These are phyloP conservation scores for Rhynchomys soricoides DNA, from an alignment of 2,113 vertebrate species.

Conservation along the genomic window DNA sequence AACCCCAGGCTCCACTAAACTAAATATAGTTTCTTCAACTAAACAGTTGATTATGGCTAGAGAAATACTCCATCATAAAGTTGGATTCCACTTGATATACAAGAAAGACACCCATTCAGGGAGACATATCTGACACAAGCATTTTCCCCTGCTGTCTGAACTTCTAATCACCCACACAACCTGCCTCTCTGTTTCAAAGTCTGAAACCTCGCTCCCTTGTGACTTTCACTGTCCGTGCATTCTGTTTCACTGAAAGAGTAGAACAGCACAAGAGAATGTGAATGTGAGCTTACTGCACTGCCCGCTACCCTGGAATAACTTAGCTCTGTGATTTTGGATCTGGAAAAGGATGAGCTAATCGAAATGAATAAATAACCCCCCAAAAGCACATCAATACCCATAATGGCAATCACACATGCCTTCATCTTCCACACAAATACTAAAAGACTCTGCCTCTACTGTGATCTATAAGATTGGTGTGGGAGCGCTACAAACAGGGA, in stretches of 20 bases:
- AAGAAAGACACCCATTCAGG: not conserved
- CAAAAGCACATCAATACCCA: not conserved
- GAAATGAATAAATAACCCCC: not conserved
- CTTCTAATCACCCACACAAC: not conserved
- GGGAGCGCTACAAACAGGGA: rapidly evolving
- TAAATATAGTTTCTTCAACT: not conserved
- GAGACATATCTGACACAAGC: not conserved
- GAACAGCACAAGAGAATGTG: not conserved
- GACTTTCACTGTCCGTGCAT: not conserved
- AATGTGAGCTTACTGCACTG: not conserved
- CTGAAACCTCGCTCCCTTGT: not conserved
- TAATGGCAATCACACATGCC: not conserved
- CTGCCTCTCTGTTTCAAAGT: not conserved
- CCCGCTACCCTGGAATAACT: not conserved
- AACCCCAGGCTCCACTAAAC: not conserved
- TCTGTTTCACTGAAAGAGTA: not conserved
- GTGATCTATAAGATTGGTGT: not conserved
- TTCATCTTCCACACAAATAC: not conserved
- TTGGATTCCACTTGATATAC: too few relatives aligned
- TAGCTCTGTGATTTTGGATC: not conserved
- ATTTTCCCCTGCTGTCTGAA: not conserved
- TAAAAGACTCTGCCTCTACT: not conserved
- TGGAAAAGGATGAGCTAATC: not conserved
- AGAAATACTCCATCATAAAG: not conserved
- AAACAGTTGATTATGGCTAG: not conserved